Base-by-base conservation (phyloP, 2,888 invertebrate species). In the Macrosoma leucophasiata region DNA sequence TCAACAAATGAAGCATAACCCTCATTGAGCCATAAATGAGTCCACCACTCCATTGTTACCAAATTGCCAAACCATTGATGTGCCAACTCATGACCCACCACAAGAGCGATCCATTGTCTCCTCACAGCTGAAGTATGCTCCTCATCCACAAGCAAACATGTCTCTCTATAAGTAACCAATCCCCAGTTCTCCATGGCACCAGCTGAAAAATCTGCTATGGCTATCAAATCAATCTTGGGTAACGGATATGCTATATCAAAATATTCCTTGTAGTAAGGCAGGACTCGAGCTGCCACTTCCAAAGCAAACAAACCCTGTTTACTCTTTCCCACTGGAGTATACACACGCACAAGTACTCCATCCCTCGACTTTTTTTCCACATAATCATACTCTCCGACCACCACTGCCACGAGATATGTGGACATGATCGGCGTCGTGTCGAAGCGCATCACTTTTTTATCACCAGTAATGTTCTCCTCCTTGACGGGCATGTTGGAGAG, bases 121-220 rank as follows among this genome's bases (percentile, higher is more conserved):
- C 91, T 87, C 35, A 90, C 89, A 3, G 95, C 89, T 1, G 97
- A 96, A 0, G 97, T 95, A 62, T 96, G 94, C 53, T 92, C 87
- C 1, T 94, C 92, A 78, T 98, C 98, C 3, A 96, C 94, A 18
- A 98, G 82, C 1, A 98, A 86, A 50, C 94, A 94, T 3, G 94
- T 93, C 70, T 98, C 98, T 41, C 97, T 89, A 62, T 94, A 96
- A n/a, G 95, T 96, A 15, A 96, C 93, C 27, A 91, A 70, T 2
- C 98, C 98, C 98, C 98, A 98, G 74, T 98, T 98, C 75, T 98
- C 97, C 97, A 98, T 98, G 33, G 98, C 97, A 49, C 96, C 97
- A 42, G 94, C 92, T 33, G 95, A 92, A 66, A 98, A 97, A 68
- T 98, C 98, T 2, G 97, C 93, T 59, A 98, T 94, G 6, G 98